Conservation (phyloP, 2,113 vertebrate genomes). For the Excalfactoria chinensis region DNA sequence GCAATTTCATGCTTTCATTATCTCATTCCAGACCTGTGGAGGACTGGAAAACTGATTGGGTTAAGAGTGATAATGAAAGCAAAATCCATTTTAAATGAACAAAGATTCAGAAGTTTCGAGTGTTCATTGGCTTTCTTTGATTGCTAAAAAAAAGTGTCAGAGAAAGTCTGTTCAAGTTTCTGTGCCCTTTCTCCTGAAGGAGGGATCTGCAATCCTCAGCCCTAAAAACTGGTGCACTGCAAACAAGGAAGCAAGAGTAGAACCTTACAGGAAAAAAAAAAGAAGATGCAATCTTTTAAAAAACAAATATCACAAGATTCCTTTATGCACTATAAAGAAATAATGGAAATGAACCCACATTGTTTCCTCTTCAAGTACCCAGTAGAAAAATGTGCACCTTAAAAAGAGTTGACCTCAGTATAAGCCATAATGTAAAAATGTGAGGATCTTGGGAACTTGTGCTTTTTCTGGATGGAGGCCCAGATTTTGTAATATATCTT, state of each 20-base stretch:
- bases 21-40: background rate
- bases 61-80: background rate
- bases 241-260: constrained; percentile 14
- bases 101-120: background rate
- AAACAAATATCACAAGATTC: constrained; percentile 2
- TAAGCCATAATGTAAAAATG: constrained; percentile 41
- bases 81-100: background rate
- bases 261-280: constrained; percentile 25
- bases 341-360: background rate
- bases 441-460: constrained; percentile 59
- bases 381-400: constrained; percentile 52
- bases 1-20: background rate
- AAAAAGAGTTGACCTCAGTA: constrained; percentile 55
- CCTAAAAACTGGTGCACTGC: background rate
- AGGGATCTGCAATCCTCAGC: background rate
- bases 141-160: background rate
- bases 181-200: background rate
- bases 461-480: constrained; percentile 62
- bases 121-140: background rate
- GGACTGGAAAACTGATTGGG: background rate
- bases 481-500: constrained; percentile 67
- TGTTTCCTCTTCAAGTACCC: constrained; percentile 42
- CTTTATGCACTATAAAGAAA: background rate
- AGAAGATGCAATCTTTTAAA: background rate
- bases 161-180: constrained; percentile 6